A percentile compares a stretch with the other conserved stretches of the same genome.
These are phyloP conservation scores for Menidia beryllina DNA, from an alignment of 2,113 vertebrate species.

Conservation along the genomic window DNA sequence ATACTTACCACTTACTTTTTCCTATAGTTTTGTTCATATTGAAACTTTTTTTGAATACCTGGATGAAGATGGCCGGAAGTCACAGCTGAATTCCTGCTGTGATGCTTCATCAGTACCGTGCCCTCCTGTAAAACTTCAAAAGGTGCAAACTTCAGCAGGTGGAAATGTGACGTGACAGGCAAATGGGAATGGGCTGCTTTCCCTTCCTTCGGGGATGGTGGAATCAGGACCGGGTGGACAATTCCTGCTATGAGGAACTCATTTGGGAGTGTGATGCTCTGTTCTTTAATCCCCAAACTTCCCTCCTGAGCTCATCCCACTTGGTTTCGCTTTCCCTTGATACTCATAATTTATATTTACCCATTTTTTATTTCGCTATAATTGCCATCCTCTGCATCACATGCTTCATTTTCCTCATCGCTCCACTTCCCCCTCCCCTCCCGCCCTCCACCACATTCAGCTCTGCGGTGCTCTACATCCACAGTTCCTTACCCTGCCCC, in stretches of 20 bases:
- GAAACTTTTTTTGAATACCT: background rate
- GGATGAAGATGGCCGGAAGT: background rate
- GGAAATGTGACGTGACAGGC: constrained; percentile 14
- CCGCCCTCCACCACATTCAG: constrained; percentile 25
- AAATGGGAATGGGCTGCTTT: background rate
- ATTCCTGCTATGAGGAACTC: background rate
- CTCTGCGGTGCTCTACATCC: constrained; percentile 25
- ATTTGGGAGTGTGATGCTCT: constrained; percentile 30
- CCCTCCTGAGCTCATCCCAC: constrained; percentile 1
- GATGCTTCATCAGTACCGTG: constrained; percentile 16
- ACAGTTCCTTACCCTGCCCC: constrained; percentile 6
- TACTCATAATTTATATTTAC: constrained; percentile 47
- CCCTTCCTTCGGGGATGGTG: background rate
- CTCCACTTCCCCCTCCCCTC: constrained; percentile 13
- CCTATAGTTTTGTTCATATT: background rate
- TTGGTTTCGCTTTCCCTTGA: constrained; percentile 11
- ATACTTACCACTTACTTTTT: too few relatives aligned
- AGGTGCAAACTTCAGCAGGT: constrained; percentile 12
- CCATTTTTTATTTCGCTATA: constrained; percentile 45
- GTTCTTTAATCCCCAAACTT: constrained; percentile 37
- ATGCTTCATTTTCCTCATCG: constrained; percentile 27
- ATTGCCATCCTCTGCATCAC: constrained; percentile 39
- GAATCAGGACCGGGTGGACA: constrained; percentile 21
- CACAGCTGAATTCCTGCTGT: constrained; percentile 15
- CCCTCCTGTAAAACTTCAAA: constrained; percentile 39